Evolutionary conservation across 2,888 invertebrate species (phyloP).

Genomic region (Eledone cirrhosa): DNA sequence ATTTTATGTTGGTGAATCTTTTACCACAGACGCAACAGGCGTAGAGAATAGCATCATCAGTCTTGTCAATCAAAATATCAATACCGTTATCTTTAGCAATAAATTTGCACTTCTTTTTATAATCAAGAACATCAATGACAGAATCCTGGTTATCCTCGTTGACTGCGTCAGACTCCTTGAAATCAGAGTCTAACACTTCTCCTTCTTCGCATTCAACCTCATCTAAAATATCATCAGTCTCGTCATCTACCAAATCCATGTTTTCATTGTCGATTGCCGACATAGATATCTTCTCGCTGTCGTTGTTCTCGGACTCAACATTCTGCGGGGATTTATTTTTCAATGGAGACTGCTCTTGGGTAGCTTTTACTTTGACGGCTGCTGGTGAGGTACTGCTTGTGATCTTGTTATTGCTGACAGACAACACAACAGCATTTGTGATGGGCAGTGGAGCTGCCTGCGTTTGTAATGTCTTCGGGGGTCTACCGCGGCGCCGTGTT

Average conservation of each 20-base stretch:
- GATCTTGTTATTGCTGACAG: neutral
- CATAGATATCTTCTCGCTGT: conserved; percentile 25
- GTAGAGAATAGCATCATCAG: conserved; percentile 39
- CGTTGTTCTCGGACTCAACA: conserved; percentile 33
- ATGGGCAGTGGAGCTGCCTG: neutral
- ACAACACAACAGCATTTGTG: neutral
- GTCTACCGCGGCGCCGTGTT: neutral
- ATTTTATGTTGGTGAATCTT: conserved; percentile 67
- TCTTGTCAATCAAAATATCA: conserved; percentile 29
- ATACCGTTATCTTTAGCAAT: neutral
- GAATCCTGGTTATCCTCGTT: conserved; percentile 10
- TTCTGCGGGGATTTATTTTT: conserved; percentile 30
- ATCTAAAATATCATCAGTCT: neutral
- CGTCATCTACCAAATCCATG: neutral
- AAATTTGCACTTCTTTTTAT: neutral
- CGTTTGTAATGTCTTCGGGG: neutral
- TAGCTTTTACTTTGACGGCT: neutral
- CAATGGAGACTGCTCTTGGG: neutral
- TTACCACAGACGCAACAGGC: conserved; percentile 61
- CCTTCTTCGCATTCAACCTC: neutral
- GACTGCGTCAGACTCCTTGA: conserved; percentile 34
- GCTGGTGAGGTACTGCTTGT: neutral
- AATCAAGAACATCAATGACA: neutral
- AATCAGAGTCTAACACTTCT: neutral
- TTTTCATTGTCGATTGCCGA: too few species aligned